These are phyloP conservation scores for Noctilio leporinus DNA, from an alignment of 2,113 vertebrate species.

Conservation along the genomic window DNA sequence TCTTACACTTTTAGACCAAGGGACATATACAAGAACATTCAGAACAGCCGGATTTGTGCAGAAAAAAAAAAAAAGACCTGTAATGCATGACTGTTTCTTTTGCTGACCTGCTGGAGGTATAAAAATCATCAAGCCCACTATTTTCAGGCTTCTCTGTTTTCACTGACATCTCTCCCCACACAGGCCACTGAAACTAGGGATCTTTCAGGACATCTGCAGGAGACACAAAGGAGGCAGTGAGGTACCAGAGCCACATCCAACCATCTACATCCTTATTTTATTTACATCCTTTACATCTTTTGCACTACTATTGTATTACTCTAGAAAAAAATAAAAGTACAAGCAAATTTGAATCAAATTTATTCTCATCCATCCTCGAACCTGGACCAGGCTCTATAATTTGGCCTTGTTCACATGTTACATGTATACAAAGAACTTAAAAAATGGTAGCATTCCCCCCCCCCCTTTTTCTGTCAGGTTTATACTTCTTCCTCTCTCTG, in stretches of 20 bases:
- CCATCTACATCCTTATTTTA: neutral
- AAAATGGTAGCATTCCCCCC: neutral
- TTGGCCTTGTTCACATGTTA: neutral
- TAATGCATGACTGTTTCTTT: neutral
- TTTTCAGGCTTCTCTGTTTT: neutral
- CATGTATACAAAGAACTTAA: neutral
- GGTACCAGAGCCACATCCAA: neutral
- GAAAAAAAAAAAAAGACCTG: neutral
- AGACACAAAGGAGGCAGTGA: neutral
- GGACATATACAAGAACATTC: neutral
- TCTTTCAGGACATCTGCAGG: neutral
- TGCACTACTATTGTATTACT: neutral
- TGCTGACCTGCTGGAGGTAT: neutral
- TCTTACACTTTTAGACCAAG: neutral
- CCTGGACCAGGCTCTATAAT: neutral
- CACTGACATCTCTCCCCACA: neutral
- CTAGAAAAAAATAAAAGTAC: neutral
- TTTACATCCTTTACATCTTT: neutral
- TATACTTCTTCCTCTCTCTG: neutral
- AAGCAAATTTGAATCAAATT: neutral
- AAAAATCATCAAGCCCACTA: neutral
- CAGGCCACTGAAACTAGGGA: neutral
- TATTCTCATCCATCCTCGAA: neutral
- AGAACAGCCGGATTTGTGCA: neutral
- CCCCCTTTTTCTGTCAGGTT: neutral